These are phyloP conservation scores for Saturnia japonica DNA, from an alignment of 2,888 invertebrate species.

Conservation along the genomic window DNA sequence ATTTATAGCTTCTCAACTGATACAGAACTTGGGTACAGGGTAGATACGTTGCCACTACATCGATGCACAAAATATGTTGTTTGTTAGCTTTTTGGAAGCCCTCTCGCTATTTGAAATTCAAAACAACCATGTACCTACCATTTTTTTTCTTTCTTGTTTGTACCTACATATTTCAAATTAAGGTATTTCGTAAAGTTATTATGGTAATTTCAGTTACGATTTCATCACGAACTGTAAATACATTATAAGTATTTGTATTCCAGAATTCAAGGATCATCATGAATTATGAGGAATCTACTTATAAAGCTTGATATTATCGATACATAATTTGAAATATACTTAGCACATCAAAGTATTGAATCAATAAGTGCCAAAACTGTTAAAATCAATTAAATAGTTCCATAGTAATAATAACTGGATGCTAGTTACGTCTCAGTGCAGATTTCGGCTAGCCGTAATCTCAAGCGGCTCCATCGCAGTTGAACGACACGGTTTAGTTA, in stretches of 20 bases:
- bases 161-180: too few relatives aligned
- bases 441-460: constrained; percentile 15
- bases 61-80: constrained; percentile 34
- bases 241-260: not conserved
- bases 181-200: not conserved
- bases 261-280: not conserved
- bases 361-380: not conserved
- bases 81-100: not conserved
- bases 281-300: not conserved
- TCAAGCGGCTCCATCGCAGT: constrained; percentile 43
- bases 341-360: too few relatives aligned
- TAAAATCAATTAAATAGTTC: not conserved
- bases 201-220: too few relatives aligned
- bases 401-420: not conserved
- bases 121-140: not conserved
- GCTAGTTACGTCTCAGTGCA: constrained; percentile 1
- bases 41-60: constrained; percentile 62
- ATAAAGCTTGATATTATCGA: not conserved
- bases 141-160: too few relatives aligned
- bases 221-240: not conserved
- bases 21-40: constrained; percentile 62
- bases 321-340: not conserved
- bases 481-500: constrained; percentile 61
- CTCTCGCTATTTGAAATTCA: not conserved
- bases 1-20: constrained; percentile 61